Evolutionary conservation across 1,140 invertebrate species (phyloP), one percentile per base, ranked within the genome.

Genomic region (Camponotus vicinus): DNA sequence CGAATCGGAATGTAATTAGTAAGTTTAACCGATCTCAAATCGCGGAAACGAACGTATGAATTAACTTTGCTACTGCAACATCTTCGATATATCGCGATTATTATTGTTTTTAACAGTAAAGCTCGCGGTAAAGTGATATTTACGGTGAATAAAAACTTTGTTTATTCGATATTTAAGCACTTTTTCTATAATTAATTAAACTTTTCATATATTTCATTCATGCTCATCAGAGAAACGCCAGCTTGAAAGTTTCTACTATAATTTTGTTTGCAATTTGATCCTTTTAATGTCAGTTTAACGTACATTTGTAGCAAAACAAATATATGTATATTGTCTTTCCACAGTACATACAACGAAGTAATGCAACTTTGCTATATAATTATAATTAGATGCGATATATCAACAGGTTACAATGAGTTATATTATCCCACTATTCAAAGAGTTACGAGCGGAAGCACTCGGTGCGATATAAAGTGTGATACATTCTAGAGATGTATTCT

Each of bases 1-100:
- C 7, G 11, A 27, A 27, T 27, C 32, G 45, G 8, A 4, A 69
- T 2, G 8, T 32, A 70, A 70, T 80, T 70, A 80, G 27, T 37
- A 71, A 45, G 52, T 52, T 59, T 42, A 71, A 71, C 27, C 13
- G 7, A 6, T 27, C 37, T 79, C 9, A 71, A 71, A 71, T 55
- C 34, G 9, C 21, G 34, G 55, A 7, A 52, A 79, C 37, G 21
- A 11, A 61, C 21, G 57, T 78, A 55, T 37, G 66, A n/a, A 67
- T 67, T 79, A 42, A 49, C 34, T 45, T 37, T 79, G 7, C 2
- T 13, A 52, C 75, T 42, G 27, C 13, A 18, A 27, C 57, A 84
- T 76, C 87, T 88, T 15, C 70, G 71, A 89, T 85, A 32, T 70
- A 59, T 66, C 64, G 70, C 49, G 79, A 85, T 88, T 78, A 78